These are phyloP conservation scores for Blastobasis lacticolella DNA, from an alignment of 2,888 invertebrate genomes.

Conservation along the genomic window DNA sequence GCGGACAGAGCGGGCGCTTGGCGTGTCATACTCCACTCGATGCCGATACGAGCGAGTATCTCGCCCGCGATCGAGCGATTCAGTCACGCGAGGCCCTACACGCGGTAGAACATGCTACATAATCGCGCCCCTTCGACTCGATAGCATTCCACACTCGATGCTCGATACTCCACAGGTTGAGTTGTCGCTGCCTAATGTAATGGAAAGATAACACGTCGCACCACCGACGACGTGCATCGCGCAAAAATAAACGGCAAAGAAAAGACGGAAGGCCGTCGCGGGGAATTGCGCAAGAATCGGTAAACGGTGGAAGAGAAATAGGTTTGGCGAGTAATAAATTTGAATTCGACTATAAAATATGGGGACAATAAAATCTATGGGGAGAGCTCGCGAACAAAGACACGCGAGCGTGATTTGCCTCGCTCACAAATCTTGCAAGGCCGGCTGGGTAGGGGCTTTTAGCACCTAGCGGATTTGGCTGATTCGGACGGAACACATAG, in stretches of 20 bases:
- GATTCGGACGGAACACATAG: too few relatives aligned
- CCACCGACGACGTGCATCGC: conserved; percentile 15
- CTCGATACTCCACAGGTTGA: conserved; percentile 35
- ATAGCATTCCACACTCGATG: conserved; percentile 22
- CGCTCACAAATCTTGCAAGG: conserved; percentile 19
- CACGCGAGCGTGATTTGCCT: conserved; percentile 22
- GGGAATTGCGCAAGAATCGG: conserved; percentile 14
- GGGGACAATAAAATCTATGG: conserved; percentile 27
- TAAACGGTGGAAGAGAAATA: conserved; percentile 21
- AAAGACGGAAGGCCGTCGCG: too few relatives aligned
- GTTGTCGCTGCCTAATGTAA: conserved; percentile 31
- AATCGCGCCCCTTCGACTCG: conserved; percentile 21
- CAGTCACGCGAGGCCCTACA: conserved; percentile 46
- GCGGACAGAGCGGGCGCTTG: conserved; percentile 38
- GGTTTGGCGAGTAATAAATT: conserved; percentile 23
- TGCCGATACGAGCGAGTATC: conserved; percentile 41
- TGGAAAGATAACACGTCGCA: conserved; percentile 33
- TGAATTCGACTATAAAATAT: conserved; percentile 21
- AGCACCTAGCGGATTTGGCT: too few relatives aligned
- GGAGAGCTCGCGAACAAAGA: conserved; percentile 20
- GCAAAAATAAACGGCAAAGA: conserved; percentile 12
- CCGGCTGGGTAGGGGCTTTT: too few relatives aligned
- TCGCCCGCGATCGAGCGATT: conserved; percentile 38
- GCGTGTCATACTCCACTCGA: conserved; percentile 57
- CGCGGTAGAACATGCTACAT: conserved; percentile 21